Evolutionary conservation across 2,797 vertebrate species (phyloP).

Genomic region (Sebastes trivittatus): DNA sequence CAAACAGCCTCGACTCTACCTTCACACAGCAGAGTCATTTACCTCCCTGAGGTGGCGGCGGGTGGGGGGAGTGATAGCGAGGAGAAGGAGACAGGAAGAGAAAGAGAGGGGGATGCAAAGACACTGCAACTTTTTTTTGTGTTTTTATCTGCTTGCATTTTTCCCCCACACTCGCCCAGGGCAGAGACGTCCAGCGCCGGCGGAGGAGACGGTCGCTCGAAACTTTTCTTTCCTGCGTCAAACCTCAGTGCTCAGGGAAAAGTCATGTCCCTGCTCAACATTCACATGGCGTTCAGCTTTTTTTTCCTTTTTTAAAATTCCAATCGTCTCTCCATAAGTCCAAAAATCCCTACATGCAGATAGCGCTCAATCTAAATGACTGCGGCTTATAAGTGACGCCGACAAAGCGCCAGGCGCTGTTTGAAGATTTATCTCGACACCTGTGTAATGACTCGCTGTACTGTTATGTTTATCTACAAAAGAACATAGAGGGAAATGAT

Average conservation of each 20-base stretch:
- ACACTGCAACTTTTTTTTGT: slow-evolving; percentile 24
- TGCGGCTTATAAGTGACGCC: background rate
- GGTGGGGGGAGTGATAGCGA: slow-evolving; percentile 8
- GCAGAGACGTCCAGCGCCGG: background rate
- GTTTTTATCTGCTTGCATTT: slow-evolving; percentile 36
- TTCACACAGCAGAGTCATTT: slow-evolving; percentile 59
- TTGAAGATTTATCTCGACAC: slow-evolving; percentile 41
- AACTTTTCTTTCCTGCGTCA: slow-evolving; percentile 8
- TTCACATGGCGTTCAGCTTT: background rate
- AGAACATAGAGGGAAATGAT: slow-evolving; percentile 37
- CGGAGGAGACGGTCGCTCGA: background rate
- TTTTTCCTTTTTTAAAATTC: background rate
- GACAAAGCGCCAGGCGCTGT: slow-evolving; percentile 7
- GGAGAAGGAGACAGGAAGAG: slow-evolving; percentile 38
- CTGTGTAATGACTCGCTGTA: slow-evolving; percentile 49
- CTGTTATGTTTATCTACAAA: slow-evolving; percentile 57
- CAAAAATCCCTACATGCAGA: slow-evolving; percentile 22
- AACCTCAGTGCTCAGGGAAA: background rate
- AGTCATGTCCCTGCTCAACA: slow-evolving; percentile 3
- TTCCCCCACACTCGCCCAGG: slow-evolving; percentile 11
- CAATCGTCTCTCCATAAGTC: background rate
- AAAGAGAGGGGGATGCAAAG: slow-evolving; percentile 33
- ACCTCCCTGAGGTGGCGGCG: slow-evolving; percentile 42
- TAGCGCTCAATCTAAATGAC: slow-evolving; percentile 21
- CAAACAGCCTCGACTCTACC: slow-evolving; percentile 60